Percentiles rank a stretch among this genome's conserved stretches.
Conservation (phyloP, 2,113 vertebrate genomes). For the Cyphotilapia sp. region DNA sequence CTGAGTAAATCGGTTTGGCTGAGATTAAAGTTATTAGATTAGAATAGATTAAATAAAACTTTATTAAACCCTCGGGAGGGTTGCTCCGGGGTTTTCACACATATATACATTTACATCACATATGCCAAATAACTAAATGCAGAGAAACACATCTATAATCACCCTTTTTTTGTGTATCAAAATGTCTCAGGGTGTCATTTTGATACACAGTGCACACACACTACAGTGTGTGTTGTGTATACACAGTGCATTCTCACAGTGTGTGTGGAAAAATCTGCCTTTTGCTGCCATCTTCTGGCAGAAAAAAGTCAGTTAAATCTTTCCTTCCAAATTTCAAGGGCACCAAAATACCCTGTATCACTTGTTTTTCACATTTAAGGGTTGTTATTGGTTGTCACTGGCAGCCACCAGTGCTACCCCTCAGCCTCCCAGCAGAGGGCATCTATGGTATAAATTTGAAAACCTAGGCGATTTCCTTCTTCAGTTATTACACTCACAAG, state of each 20-base stretch:
- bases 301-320: neutral
- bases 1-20: neutral
- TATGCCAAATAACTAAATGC: neutral
- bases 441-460: neutral
- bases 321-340: neutral
- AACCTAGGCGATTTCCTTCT: neutral
- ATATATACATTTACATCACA: neutral
- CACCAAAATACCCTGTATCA: neutral
- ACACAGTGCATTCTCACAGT: neutral
- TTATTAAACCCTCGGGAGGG: neutral
- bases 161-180: neutral
- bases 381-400: neutral
- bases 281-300: constrained; percentile 47
- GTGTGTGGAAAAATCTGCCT: neutral
- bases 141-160: neutral
- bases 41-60: neutral
- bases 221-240: neutral
- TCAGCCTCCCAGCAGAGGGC: neutral
- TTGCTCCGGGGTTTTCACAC: neutral
- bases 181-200: neutral
- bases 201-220: neutral
- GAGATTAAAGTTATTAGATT: neutral
- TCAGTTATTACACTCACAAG: neutral
- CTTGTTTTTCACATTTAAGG: neutral
- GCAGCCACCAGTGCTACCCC: neutral